A percentile compares a stretch with the other conserved stretches of the same genome.
phyloP scores from a whole-genome alignment of 2,113 vertebrate species.

The Charina bottae region DNA sequence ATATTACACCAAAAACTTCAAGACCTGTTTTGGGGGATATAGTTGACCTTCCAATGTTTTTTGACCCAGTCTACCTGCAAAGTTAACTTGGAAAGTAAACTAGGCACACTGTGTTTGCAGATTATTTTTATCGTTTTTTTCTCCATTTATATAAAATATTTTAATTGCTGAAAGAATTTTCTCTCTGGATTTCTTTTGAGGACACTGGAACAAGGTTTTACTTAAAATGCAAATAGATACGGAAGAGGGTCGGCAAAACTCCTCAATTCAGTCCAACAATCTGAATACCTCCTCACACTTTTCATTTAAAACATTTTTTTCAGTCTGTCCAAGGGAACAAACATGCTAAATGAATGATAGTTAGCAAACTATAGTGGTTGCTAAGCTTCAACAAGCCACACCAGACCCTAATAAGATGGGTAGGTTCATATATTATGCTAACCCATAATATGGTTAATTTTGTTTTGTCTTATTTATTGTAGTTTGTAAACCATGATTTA shows the following conservation, averaged over 20 bases:
- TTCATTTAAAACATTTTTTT: neutral
- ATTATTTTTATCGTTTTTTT: neutral
- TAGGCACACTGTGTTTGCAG: neutral
- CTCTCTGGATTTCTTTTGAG: neutral
- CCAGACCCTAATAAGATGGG: neutral
- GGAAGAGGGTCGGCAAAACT: neutral
- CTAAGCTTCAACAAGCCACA: neutral
- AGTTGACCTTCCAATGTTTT: neutral
- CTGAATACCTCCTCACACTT: neutral
- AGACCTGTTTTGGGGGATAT: neutral
- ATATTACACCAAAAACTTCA: neutral
- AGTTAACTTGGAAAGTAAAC: neutral
- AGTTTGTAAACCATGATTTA: neutral
- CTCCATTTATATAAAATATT: neutral
- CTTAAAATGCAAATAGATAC: neutral
- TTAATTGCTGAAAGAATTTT: neutral
- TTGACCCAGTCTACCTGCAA: neutral
- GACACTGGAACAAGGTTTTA: neutral
- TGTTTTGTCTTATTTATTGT: too few species aligned
- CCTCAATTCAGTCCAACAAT: neutral
- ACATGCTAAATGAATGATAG: neutral
- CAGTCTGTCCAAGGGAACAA: neutral
- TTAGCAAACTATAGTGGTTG: neutral
- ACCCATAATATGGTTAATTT: too few species aligned
- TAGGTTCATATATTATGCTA: too few species aligned